Evolutionary conservation across 2,888 invertebrate genomes (phyloP).

Genomic region (Pyrrhia umbra): DNA sequence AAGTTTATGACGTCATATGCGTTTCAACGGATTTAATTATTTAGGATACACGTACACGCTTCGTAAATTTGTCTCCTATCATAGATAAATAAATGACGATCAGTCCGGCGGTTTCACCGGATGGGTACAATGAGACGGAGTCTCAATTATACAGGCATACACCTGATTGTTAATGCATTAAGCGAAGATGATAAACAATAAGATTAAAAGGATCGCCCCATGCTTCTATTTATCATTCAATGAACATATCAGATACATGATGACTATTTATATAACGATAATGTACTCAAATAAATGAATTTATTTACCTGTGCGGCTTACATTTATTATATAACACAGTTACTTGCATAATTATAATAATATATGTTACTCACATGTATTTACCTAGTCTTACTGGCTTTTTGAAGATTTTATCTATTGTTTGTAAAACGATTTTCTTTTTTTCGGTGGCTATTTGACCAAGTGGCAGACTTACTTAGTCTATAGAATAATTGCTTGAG

Average conservation of each 20-base stretch:
- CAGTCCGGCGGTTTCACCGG: not conserved
- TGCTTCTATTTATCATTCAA: constrained; percentile 20
- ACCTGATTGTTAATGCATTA: constrained; percentile 4
- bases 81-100: not conserved
- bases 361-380: not conserved
- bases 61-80: too few species aligned
- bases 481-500: too few species aligned
- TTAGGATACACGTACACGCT: too few species aligned
- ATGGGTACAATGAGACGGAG: not conserved
- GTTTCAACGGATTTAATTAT: too few species aligned
- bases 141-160: not conserved
- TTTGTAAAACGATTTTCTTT: not conserved
- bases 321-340: constrained; percentile 4
- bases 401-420: too few species aligned
- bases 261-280: constrained; percentile 5
- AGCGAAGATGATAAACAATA: constrained; percentile 17
- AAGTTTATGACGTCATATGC: too few species aligned
- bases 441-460: too few species aligned
- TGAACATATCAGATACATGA: constrained; percentile 11
- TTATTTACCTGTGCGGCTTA: not conserved
- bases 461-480: too few species aligned
- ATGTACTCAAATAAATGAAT: not conserved
- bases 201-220: constrained; percentile 12
- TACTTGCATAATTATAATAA: not conserved
- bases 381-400: not conserved